Evolutionary conservation across 1,140 invertebrate genomes (phyloP).

Genomic region (Micrasema minimum): DNA sequence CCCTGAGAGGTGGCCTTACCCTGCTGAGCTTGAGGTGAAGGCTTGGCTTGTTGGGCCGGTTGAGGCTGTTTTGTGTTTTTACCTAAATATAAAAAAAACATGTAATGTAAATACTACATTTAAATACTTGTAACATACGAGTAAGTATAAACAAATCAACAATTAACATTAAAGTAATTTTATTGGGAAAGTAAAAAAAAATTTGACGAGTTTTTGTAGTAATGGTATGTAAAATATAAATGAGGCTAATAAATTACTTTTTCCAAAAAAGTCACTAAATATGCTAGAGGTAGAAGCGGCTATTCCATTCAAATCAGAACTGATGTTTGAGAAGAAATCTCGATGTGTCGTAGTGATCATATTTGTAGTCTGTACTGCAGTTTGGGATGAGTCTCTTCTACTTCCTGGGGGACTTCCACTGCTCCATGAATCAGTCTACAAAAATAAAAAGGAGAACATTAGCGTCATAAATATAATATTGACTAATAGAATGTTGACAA

Average conservation of each 20-base stretch:
- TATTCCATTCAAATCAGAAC: constrained; percentile 88
- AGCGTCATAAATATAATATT: no score
- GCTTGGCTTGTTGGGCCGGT: constrained; percentile 53
- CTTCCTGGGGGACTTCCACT: constrained; percentile 52
- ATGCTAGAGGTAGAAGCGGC: constrained; percentile 90
- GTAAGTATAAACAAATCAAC: no score
- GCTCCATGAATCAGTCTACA: constrained; percentile 53
- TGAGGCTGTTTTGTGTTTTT: constrained; percentile 52
- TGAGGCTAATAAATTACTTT: no score
- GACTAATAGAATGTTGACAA: no score
- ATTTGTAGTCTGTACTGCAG: constrained; percentile 63
- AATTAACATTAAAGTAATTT: no score
- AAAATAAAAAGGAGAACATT: no score
- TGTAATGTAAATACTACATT: no score
- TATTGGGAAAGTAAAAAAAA: no score
- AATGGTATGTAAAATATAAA: no score
- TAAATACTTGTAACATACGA: no score
- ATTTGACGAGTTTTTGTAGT: no score
- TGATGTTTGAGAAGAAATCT: constrained; percentile 91
- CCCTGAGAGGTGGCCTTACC: constrained; percentile 69
- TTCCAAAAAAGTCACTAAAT: constrained; percentile 89
- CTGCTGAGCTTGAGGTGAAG: constrained; percentile 54
- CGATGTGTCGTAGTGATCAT: constrained; percentile 64
- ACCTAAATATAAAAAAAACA: constrained; percentile 32
- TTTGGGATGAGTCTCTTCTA: constrained; percentile 60